These are phyloP conservation scores for Cheilosia pagana DNA, from an alignment of 2,888 invertebrate genomes.

Conservation along the genomic window DNA sequence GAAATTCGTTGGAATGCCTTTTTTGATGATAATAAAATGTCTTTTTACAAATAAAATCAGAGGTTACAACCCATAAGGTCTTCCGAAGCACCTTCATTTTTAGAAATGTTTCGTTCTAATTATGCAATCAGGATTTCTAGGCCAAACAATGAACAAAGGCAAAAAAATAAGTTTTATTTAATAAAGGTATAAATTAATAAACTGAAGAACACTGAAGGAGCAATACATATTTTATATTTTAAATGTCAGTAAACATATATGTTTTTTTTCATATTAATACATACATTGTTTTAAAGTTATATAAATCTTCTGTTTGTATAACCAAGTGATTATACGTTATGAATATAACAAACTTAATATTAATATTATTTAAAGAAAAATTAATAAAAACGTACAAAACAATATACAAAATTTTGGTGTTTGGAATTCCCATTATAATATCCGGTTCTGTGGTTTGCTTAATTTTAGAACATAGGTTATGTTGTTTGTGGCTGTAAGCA, in stretches of 20 bases:
- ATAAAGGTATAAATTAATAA: constrained; percentile 14
- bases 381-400: constrained; percentile 46
- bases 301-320: constrained; percentile 43
- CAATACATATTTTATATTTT: constrained; percentile 13
- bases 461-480: too few species aligned
- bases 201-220: constrained; percentile 4
- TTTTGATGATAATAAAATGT: too few species aligned
- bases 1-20: too few species aligned
- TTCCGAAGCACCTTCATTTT: background rate
- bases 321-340: constrained; percentile 55
- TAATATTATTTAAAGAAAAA: constrained; percentile 11
- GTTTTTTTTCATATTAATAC: constrained; percentile 27
- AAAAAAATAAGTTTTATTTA: background rate
- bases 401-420: background rate
- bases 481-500: too few species aligned
- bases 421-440: too few species aligned
- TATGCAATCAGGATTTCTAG: background rate
- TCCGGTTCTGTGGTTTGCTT: too few species aligned
- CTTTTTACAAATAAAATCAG: too few species aligned
- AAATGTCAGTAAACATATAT: constrained; percentile 24
- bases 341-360: constrained; percentile 20
- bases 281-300: constrained; percentile 25
- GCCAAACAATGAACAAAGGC: constrained; percentile 1
- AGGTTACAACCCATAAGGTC: background rate
- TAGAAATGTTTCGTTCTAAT: background rate